phyloP scores from a whole-genome alignment of 2,113 vertebrate species.

The Cathartes aura region DNA sequence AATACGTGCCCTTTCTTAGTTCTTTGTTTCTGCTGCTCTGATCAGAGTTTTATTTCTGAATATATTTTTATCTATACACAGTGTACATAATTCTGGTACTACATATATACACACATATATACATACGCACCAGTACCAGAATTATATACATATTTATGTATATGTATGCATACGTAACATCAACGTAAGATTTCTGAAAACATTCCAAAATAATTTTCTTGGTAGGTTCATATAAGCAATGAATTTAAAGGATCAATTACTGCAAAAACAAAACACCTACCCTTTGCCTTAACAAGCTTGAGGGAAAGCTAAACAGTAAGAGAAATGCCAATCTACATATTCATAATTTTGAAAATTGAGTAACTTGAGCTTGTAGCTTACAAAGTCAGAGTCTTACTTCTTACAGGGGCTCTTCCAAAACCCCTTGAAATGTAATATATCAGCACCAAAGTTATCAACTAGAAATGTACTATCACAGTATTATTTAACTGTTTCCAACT shows the following conservation, averaged over 20 bases:
- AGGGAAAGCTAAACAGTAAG: not conserved
- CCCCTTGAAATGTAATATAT: not conserved
- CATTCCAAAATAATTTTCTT: not conserved
- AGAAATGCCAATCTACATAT: not conserved
- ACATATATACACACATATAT: not conserved
- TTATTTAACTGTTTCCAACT: not conserved
- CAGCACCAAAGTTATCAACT: not conserved
- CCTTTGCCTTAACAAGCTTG: not conserved
- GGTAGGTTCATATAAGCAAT: not conserved
- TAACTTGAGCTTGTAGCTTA: not conserved
- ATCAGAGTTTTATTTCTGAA: not conserved
- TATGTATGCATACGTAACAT: not conserved
- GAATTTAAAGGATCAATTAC: not conserved
- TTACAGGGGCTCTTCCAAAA: not conserved
- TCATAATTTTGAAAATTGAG: not conserved
- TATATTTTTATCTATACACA: not conserved
- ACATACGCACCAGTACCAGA: not conserved
- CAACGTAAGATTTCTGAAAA: not conserved
- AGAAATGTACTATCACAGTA: not conserved
- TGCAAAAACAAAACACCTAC: not conserved
- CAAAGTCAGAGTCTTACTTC: not conserved
- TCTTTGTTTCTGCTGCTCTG: not conserved
- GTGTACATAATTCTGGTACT: not conserved
- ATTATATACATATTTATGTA: not conserved
- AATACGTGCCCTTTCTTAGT: not conserved